A percentile compares a stretch with the other conserved stretches of the same genome.
Evolutionary conservation across 37 sponge, comb jelly and placozoan species (phyloP).

Genomic region (Amphimedon queenslandica): DNA sequence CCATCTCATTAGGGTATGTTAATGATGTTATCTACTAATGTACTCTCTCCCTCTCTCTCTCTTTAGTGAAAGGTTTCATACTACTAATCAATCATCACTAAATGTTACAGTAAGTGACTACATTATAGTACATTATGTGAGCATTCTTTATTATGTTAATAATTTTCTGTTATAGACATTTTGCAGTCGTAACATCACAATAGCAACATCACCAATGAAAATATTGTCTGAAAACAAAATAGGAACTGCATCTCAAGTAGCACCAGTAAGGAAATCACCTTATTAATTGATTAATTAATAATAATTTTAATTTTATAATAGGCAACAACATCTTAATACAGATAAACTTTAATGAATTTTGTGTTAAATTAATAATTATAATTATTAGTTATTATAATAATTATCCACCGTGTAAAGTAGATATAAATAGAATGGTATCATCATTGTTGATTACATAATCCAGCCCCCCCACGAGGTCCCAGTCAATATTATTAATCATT

Average conservation of each 20-base stretch:
- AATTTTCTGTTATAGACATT: slow-evolving; percentile 37
- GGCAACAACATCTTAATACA: too few relatives aligned
- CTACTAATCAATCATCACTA: slow-evolving; percentile 14
- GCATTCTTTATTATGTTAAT: not conserved
- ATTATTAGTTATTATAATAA: not conserved
- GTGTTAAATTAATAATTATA: not conserved
- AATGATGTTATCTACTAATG: not conserved
- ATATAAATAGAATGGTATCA: slow-evolving; percentile 91
- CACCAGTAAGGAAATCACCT: too few relatives aligned
- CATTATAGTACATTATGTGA: too few relatives aligned
- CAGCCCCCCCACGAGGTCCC: slow-evolving; percentile 90
- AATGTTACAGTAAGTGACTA: slow-evolving; percentile 62
- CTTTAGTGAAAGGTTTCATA: slow-evolving; percentile 51
- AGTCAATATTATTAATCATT: slow-evolving; percentile 92
- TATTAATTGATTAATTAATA: too few relatives aligned
- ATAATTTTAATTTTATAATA: not conserved
- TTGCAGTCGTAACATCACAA: slow-evolving; percentile 72
- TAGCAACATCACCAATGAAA: slow-evolving; percentile 68
- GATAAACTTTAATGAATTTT: too few relatives aligned
- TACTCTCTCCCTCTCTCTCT: not conserved
- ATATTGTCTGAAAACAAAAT: slow-evolving; percentile 17
- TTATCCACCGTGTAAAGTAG: slow-evolving; percentile 97
- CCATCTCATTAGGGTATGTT: slow-evolving; percentile 35
- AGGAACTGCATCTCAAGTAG: not conserved
- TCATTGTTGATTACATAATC: slow-evolving; percentile 77